Evolutionary conservation across 2,888 invertebrate species (phyloP), one percentile per base, ranked within the genome.

Genomic region (Podotricha telesiphe): DNA sequence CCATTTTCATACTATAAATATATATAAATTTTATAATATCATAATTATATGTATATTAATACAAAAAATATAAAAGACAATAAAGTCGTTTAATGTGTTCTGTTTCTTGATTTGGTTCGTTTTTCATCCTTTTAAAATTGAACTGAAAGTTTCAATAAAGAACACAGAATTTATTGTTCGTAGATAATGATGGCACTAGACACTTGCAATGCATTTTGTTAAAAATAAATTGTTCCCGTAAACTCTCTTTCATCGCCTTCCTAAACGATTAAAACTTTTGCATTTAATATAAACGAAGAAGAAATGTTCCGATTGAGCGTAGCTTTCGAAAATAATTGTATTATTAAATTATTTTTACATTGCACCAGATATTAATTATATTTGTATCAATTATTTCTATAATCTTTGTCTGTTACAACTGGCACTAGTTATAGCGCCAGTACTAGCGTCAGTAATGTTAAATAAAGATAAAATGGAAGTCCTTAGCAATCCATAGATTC

Each of bases 201-300:
- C 45, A 28, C 47, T 20, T 56, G 65, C 58, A 34, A 61, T 67
- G 40, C 42, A 66, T 59, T 61, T 67, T 28, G 61, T 53, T 67
- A 45, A n/a, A 47, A 67, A 62, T 45, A 67, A 67, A 61, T 61
- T 45, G 53, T 61, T 34, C 45, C 22, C 51, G 61, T 50, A 61
- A 67, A 61, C 45, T 65, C 48, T n/a, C 45, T 59, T 66, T 67
- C 50, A 47, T 66, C 42, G 45, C 53, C 47, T 61, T 53, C 47
- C 34, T 6, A 34, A 53, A 37, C 67, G 47, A 67, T 67, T 61
- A 53, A 67, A 67, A 67, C 61, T 53, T 67, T 61, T 59, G 42
- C 48, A 45, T 61, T 37, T 53, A 20, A 45, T 53, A 19, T 34
- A 17, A 40, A 66, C 19, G 20, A 58, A 40, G 8, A 37, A 40